Evolutionary conservation across 1,140 invertebrate species (phyloP), one percentile per base, ranked within the genome.

Genomic region (Drosophila parabipectinata): DNA sequence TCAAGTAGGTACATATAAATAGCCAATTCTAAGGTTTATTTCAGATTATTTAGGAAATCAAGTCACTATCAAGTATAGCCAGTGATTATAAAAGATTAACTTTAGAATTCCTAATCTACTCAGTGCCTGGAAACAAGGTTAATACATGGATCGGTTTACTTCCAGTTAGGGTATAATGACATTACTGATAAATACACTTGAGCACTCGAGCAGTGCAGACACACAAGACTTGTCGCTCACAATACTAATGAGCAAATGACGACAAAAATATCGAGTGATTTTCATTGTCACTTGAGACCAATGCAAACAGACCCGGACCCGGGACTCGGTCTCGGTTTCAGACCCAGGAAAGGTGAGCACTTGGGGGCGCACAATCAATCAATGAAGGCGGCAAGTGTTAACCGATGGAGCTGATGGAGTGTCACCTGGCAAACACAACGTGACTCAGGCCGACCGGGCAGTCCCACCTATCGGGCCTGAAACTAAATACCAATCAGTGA

Each of bases 201-300:
- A 21, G 21, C 30, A 53, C 51, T 32, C 6, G 14, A 14, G 30
- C 15, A 15, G 14, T 7, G 51, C 51, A 51, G 15, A 48, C 57
- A 39, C 57, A 39, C 41, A 74, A 73, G 69, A 57, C 48, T 58
- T 61, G 71, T 28, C 39, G 72, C 51, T 76, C 74, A 77, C 72
- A 76, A 76, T 77, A 76, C 54, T 77, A 87, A 89, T 88, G 79
- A 72, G 69, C 53, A 82, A 85, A 72, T 73, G 77, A 85, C 72
- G 68, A 81, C 63, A 75, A 76, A 81, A 64, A 68, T 64, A 69
- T 52, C 72, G 51, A 77, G 72, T 89, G 79, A 89, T 88, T 84
- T 82, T 60, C 76, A 79, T 67, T 87, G 83, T 78, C 75, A 87
- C 83, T 87, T 83, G 79, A 87, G 71, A 79, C 60, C 75, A 59